Evolutionary conservation across 1,140 invertebrate species (phyloP), one percentile per base, ranked within the genome.

Genomic region (Pseudomyrmex gracilis): DNA sequence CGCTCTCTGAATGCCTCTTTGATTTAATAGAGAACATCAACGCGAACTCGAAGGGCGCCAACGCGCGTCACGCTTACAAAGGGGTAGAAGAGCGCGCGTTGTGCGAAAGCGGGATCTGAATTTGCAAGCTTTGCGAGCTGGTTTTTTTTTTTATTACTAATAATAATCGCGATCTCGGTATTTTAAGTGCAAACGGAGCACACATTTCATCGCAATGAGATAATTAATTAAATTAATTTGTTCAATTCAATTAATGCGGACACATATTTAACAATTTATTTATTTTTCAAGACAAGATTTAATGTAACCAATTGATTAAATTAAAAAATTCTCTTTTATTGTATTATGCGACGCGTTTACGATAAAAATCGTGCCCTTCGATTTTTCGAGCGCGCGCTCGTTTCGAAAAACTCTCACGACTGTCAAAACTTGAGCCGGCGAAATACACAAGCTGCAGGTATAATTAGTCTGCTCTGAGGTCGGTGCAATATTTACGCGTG

Each of bases 1-100:
- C 89, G 90, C 89, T 90, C 90, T 90, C 89, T 89, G 91, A 93
- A 92, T 92, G 87, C 90, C 90, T 90, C 90, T 92, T 91, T 93
- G 92, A 92, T 92, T 93, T 92, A 92, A 93, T 92, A 92, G 91
- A 92, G 89, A 92, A 90, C 91, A 92, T 93, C 91, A 92, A 90
- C 88, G 90, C 83, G 88, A 83, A 83, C 68, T 85, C 84, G 76
- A 87, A 87, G 83, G 85, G 85, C 67, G 67, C 68, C 66, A 51
- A 67, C 43, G 70, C 64, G 20, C 43, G 58, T 15, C 22, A 60
- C 51, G 60, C 12, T 60, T 45, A 67, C 55, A 51, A 84, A 84
- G 73, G 85, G 85, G 74, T 82, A 57, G 82, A 71, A 34, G 34
- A 34, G 34, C 34, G 53, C 66, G 49, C 78, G 10, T 34, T 57